phyloP scores from a whole-genome alignment of 2,797 vertebrate genomes.

The Rhinoraja longicauda region DNA sequence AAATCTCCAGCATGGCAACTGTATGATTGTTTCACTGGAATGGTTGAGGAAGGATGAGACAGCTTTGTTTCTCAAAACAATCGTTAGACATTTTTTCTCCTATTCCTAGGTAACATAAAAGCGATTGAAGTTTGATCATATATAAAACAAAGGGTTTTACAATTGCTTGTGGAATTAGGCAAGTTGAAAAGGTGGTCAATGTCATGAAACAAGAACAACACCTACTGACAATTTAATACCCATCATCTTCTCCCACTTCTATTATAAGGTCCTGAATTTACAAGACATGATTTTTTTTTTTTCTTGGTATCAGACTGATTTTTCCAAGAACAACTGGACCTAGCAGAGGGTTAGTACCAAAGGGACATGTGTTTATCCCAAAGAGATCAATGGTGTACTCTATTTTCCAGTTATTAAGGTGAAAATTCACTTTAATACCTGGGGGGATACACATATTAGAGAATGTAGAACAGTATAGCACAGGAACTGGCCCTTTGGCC shows the following conservation, averaged over 20 bases:
- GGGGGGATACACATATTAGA: constrained; percentile 37
- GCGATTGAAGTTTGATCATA: not conserved
- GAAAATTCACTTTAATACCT: constrained; percentile 51
- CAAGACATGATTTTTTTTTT: constrained; percentile 44
- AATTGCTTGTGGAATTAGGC: not conserved
- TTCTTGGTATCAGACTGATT: constrained; percentile 52
- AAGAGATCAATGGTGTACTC: constrained; percentile 47
- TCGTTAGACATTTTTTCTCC: not conserved
- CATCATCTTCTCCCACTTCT: not conserved
- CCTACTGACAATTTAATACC: not conserved
- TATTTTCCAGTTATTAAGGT: constrained; percentile 51
- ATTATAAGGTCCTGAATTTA: constrained; percentile 43
- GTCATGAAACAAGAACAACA: not conserved
- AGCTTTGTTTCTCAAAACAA: not conserved
- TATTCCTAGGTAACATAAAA: not conserved
- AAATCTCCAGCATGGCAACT: not conserved
- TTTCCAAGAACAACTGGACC: constrained; percentile 51
- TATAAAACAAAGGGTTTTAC: not conserved
- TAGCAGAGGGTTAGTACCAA: constrained; percentile 38
- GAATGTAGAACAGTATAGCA: not conserved
- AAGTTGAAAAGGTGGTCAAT: constrained; percentile 2
- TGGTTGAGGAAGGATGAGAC: not conserved
- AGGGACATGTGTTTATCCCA: constrained; percentile 44
- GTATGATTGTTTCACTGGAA: not conserved
- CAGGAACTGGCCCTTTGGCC: too few species aligned